Percentiles rank a stretch among this genome's conserved stretches.
These are phyloP conservation scores for Cercopithecus mitis DNA, from an alignment of 2,797 vertebrate genomes.

Conservation along the genomic window DNA sequence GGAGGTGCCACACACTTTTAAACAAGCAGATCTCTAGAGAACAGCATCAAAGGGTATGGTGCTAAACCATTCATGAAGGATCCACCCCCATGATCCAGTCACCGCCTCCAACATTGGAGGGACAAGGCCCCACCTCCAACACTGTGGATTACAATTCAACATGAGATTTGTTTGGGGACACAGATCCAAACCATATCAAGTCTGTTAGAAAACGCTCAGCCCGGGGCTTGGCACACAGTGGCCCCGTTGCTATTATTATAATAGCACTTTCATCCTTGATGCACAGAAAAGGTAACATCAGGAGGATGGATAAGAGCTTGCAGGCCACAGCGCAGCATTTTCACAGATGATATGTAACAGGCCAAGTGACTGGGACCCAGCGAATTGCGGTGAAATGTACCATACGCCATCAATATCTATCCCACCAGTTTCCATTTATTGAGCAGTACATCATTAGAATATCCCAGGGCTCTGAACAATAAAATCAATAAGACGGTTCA, in stretches of 20 bases:
- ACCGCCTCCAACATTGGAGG: too few relatives aligned
- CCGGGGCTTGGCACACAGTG: not conserved
- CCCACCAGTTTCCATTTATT: slow-evolving; percentile 63
- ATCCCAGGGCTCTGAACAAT: slow-evolving; percentile 68
- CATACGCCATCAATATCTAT: slow-evolving; percentile 65
- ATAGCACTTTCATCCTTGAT: not conserved
- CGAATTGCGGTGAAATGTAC: slow-evolving; percentile 21
- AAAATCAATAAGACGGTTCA: slow-evolving; percentile 74
- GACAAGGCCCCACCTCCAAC: too few relatives aligned
- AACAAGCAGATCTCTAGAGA: not conserved
- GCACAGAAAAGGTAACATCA: not conserved
- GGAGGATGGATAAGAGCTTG: not conserved
- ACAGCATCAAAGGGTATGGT: not conserved
- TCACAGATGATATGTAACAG: not conserved
- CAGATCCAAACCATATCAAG: not conserved
- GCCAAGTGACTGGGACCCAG: slow-evolving; percentile 25
- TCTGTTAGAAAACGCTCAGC: not conserved
- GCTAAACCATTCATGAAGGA: not conserved
- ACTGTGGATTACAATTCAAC: not conserved
- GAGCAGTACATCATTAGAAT: slow-evolving; percentile 76
- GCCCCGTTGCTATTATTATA: not conserved
- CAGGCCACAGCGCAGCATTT: not conserved
- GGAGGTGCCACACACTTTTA: too few relatives aligned
- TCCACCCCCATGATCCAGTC: not conserved
- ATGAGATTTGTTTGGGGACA: not conserved